Base-by-base conservation (phyloP, 1,140 invertebrate genomes). In the Ylistrum balloti region DNA sequence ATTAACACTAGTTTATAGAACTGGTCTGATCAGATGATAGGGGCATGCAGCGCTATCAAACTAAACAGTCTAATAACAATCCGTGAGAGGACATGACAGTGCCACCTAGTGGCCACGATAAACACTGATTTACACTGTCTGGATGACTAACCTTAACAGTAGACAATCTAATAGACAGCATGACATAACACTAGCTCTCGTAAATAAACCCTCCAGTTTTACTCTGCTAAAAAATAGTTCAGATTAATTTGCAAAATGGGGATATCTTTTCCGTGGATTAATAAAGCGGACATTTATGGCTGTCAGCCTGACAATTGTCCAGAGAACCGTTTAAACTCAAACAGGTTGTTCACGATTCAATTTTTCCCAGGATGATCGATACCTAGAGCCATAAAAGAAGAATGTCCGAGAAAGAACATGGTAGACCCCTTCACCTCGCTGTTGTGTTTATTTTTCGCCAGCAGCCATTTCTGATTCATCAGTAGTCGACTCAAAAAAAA, bases 1-100 rank as follows among this genome's bases (percentile, higher is more conserved):
- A 74, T 74, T 74, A 74, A 74, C 56, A 74, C 56, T 74, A 74
- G 56, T 74, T 74, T 74, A 74, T 74, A 74, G 56, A 74, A 74
- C 22, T 74, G 56, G 17, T 74, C 22, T 74, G 56, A 74, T 74
- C 56, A 74, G 56, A 74, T 11, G 56, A 74, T 74, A 74, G 56
- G 56, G 56, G 56, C 56, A 28, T 11, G n/a, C 9, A 74, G 56
- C 56, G 28, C 56, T 28, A 74, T 74, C 56, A 74, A 74, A 74
- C 56, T 28, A 74, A 74, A 74, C 56, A 28, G 56, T 74, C 56
- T 74, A 74, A 74, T 74, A 74, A 74, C 56, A 74, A 74, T 74
- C 56, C 2, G 0, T 22, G 56, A 45, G 41, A 45, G 41, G 41
- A 45, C 41, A 45, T 0, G 41, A 74, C 56, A 74, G 56, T n/a